Evolutionary conservation across 2,113 vertebrate species (phyloP).

Genomic region (Brevimyrus niger): DNA sequence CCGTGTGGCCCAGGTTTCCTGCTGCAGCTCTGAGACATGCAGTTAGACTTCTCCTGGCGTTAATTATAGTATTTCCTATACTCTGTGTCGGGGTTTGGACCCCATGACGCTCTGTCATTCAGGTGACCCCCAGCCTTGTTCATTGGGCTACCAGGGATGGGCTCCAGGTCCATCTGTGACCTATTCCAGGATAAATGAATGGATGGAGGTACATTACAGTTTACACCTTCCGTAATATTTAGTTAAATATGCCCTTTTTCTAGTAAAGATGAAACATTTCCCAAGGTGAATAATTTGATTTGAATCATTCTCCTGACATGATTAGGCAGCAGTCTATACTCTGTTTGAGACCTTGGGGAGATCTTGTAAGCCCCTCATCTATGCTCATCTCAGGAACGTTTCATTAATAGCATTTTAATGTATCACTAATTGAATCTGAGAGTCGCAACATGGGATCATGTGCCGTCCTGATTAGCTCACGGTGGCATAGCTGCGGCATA

Average conservation of each 20-base stretch:
- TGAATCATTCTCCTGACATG: slow-evolving; percentile 40
- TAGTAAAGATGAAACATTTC: slow-evolving; percentile 50
- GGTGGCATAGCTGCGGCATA: neutral
- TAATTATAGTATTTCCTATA: neutral
- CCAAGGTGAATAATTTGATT: slow-evolving; percentile 56
- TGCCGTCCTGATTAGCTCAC: slow-evolving; percentile 28
- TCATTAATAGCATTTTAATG: slow-evolving; percentile 33
- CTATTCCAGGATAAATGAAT: neutral
- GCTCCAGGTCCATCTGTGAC: neutral
- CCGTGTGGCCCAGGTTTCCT: neutral
- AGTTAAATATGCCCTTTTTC: slow-evolving; percentile 53
- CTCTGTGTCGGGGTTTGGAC: neutral
- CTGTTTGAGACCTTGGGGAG: slow-evolving; percentile 40
- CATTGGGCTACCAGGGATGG: neutral
- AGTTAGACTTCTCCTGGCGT: neutral
- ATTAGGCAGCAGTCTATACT: slow-evolving; percentile 46
- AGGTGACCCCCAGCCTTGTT: neutral
- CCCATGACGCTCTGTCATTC: neutral
- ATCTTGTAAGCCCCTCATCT: slow-evolving; percentile 40
- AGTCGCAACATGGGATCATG: slow-evolving; percentile 31
- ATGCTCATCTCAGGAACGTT: neutral
- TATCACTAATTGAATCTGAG: slow-evolving; percentile 19
- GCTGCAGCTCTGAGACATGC: neutral
- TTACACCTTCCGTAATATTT: slow-evolving; percentile 30
- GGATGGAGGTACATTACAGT: neutral